These are phyloP conservation scores for Stylophora pistillata DNA, from an alignment of 64 coral and sea anemone genomes.

Conservation along the genomic window DNA sequence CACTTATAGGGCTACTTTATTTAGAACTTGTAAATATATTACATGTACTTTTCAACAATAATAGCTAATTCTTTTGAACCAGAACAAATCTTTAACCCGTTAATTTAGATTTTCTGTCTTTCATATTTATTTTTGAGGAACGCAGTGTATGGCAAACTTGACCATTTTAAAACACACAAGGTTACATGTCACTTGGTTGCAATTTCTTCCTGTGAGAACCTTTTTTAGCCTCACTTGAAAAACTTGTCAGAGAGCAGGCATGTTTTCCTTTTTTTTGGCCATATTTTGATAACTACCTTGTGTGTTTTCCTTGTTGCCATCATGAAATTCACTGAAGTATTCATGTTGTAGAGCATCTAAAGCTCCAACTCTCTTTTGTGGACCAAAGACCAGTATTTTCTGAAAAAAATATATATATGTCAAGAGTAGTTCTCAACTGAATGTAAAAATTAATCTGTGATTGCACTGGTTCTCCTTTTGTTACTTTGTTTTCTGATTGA, in stretches of 20 bases:
- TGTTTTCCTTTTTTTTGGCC: conserved; percentile 5
- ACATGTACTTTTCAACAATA: not conserved
- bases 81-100: not conserved
- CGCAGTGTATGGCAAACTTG: too few species aligned
- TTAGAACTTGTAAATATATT: conserved; percentile 37
- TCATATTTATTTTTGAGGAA: not conserved
- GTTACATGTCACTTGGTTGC: too few species aligned
- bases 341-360: conserved; percentile 58
- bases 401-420: conserved; percentile 15
- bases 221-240: not conserved
- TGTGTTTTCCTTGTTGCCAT: conserved; percentile 80
- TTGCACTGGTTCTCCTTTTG: too few species aligned
- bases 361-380: conserved; percentile 61
- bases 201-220: too few species aligned
- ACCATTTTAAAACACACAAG: too few species aligned
- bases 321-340: conserved; percentile 74
- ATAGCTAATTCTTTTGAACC: not conserved
- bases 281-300: conserved; percentile 63
- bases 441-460: too few species aligned
- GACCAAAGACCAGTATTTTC: conserved; percentile 76
- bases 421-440: too few species aligned
- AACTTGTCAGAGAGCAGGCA: not conserved
- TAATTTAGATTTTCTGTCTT: not conserved
- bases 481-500: too few species aligned
- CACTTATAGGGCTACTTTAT: not conserved